Conservation (phyloP, 2,888 invertebrate species). For the Trissolcus japonicus region DNA sequence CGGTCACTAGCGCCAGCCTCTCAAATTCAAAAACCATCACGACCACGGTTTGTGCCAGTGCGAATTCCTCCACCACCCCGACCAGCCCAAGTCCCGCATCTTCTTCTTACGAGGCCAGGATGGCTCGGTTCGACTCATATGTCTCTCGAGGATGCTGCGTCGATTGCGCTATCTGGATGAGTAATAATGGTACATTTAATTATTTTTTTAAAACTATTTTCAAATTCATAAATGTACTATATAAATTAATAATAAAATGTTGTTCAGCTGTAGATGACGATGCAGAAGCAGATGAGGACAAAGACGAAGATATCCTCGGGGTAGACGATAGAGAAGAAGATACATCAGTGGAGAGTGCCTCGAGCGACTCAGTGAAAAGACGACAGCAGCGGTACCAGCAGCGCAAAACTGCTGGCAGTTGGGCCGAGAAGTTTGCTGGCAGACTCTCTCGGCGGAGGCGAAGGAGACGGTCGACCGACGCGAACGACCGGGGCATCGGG, state of each 20-base stretch:
- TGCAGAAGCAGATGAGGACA: conserved; percentile 42
- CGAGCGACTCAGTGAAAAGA: conserved; percentile 63
- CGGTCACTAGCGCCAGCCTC: conserved; percentile 48
- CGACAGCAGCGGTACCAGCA: conserved; percentile 41
- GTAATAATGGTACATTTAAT: conserved; percentile 71
- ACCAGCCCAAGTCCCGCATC: conserved; percentile 69
- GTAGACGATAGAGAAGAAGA: conserved; percentile 61
- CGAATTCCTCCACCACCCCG: conserved; percentile 67
- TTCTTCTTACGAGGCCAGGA: conserved; percentile 69
- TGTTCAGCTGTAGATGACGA: conserved; percentile 45
- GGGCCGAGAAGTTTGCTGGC: conserved; percentile 55
- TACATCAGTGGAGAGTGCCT: conserved; percentile 67
- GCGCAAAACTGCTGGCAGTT: conserved; percentile 53
- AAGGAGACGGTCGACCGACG: conserved; percentile 36
- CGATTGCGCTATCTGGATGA: conserved; percentile 72
- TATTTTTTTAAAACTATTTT: not conserved
- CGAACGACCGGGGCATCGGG: conserved; percentile 35
- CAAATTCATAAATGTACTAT: too few relatives aligned
- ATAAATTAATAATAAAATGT: conserved; percentile 1
- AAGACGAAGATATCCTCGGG: conserved; percentile 36
- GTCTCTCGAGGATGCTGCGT: conserved; percentile 72
- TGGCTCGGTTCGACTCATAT: conserved; percentile 70
- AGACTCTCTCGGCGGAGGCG: conserved; percentile 38
- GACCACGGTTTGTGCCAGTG: conserved; percentile 62
- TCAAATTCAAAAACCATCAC: conserved; percentile 56